Percentiles rank a stretch among this genome's conserved stretches.
Evolutionary conservation across 2,888 invertebrate species (phyloP).

Genomic region (Neoscelio sp.): DNA sequence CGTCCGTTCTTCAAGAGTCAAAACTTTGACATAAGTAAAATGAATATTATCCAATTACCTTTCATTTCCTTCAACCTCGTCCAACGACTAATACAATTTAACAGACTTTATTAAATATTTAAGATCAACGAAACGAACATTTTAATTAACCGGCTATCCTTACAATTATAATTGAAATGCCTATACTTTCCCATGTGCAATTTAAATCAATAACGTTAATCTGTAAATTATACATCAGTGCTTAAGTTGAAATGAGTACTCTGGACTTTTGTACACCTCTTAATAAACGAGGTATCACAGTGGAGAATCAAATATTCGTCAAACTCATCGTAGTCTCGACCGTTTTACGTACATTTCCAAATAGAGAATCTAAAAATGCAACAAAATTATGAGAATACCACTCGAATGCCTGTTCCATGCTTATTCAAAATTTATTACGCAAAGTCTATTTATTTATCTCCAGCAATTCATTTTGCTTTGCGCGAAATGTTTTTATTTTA

Average conservation of each 20-base stretch:
- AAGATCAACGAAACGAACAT: slow-evolving; percentile 7
- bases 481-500: background rate
- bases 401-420: too few species aligned
- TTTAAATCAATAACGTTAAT: slow-evolving; percentile 51
- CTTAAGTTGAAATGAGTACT: background rate
- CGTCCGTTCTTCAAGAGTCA: too few species aligned
- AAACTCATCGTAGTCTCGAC: too few species aligned
- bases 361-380: too few species aligned
- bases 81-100: slow-evolving; percentile 6
- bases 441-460: too few species aligned
- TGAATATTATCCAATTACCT: too few species aligned
- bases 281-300: background rate
- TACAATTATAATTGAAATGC: slow-evolving; percentile 63
- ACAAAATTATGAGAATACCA: too few species aligned
- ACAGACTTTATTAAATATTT: slow-evolving; percentile 16
- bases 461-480: too few species aligned
- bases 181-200: slow-evolving; percentile 48
- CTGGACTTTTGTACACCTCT: background rate
- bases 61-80: too few species aligned
- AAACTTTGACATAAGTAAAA: too few species aligned
- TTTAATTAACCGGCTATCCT: slow-evolving; percentile 25
- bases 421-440: too few species aligned
- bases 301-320: background rate
- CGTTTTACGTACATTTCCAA: too few species aligned
- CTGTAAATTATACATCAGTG: slow-evolving; percentile 24